phyloP scores from a whole-genome alignment of 2,797 vertebrate genomes.

The Pseudomugil tenellus region DNA sequence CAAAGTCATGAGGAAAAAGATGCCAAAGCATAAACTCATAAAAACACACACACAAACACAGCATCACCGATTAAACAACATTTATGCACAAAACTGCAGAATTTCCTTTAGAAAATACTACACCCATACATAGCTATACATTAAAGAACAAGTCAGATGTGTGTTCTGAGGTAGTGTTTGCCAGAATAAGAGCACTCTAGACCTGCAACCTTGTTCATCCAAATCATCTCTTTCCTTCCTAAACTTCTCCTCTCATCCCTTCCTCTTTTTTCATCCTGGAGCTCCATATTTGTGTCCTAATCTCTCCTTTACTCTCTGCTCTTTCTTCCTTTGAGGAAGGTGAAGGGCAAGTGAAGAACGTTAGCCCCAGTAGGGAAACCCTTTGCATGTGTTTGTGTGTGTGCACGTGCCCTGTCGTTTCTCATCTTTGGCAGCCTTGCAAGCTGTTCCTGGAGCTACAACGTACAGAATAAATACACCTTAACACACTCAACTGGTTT shows the following conservation, averaged over 20 bases:
- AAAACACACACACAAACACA: conserved; percentile 1
- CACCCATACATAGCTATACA: conserved; percentile 8
- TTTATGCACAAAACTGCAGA: background rate
- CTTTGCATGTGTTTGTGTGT: conserved; percentile 44
- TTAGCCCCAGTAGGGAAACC: conserved; percentile 57
- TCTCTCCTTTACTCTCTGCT: conserved; percentile 45
- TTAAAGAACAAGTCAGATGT: too few relatives aligned
- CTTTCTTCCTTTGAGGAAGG: conserved; percentile 58
- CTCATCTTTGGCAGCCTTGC: conserved; percentile 72
- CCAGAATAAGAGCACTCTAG: conserved; percentile 7
- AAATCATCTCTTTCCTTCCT: background rate
- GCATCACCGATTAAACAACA: background rate
- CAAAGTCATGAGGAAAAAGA: conserved; percentile 56
- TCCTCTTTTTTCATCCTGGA: conserved; percentile 12
- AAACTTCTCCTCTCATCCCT: background rate
- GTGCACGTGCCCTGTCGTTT: conserved; percentile 61
- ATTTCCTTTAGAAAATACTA: conserved; percentile 41
- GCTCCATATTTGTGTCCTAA: conserved; percentile 25
- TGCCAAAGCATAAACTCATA: background rate
- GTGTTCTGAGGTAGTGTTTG: background rate
- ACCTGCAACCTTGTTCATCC: conserved; percentile 6
- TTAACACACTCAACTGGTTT: conserved; percentile 28
- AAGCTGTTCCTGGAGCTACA: conserved; percentile 65
- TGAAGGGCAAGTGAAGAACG: conserved; percentile 80
- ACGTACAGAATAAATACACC: conserved; percentile 78